Evolutionary conservation across 1,140 invertebrate genomes (phyloP), one percentile per base, ranked within the genome.

Genomic region (Drosophila kanapiae): DNA sequence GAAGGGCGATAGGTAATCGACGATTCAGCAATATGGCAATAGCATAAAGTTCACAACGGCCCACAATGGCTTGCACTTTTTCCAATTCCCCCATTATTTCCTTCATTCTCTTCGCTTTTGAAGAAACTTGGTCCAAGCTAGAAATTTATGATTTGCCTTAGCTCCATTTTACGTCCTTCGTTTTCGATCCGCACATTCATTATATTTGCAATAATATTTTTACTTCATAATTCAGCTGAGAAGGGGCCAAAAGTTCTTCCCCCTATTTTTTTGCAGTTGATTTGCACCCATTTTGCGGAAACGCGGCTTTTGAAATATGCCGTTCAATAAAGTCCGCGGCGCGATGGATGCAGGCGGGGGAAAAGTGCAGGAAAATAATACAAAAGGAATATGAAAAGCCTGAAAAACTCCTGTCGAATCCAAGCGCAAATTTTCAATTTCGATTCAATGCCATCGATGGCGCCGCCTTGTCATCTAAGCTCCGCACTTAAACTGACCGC

Each of bases 161-260:
- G 57, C 60, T 45, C 38, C 45, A 16, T 71, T 23, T 38, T 38
- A 23, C n/a, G 33, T 23, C 31, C 23, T 27, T 40, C 33, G 43
- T 49, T 49, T n/a, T 45, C 5, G 13, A n/a, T 53, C 56, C 47
- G 48, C 63, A 65, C 69, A 80, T 87, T 86, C 71, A 88, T 87
- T 87, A 83, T 87, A 70, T 83, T 87, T 80, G 83, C 77, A 87
- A 88, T 84, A 87, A 88, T 87, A 87, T 88, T 87, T 87, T 88
- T 62, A 62, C 84, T 70, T 75, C 49, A 87, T 82, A 87, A 82
- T 82, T 87, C 65, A 60, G 61, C 14, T 7, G 8, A 11, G n/a
- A 40, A 48, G 33, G 68, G 37, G 18, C 11, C 16, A 29, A 49
- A 72, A 58, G 54, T 75, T 56, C 13, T 9, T 5, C 8, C 7